These are phyloP conservation scores for Ormyrus thymus DNA, from an alignment of 2,888 invertebrate species.

Conservation along the genomic window DNA sequence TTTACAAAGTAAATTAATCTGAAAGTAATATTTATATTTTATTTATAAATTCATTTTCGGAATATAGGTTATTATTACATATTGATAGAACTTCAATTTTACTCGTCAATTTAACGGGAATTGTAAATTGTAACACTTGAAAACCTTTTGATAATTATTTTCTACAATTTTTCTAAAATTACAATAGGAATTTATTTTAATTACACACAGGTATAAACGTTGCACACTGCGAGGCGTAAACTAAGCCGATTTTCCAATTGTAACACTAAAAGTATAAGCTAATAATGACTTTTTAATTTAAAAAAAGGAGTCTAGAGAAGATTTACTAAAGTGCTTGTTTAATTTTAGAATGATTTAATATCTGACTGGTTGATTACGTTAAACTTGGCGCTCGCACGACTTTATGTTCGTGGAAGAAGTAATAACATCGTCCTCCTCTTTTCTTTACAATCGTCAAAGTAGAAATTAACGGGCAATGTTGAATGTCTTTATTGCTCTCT, in stretches of 20 bases:
- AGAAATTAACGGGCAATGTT: background rate
- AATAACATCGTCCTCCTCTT: conserved; percentile 42
- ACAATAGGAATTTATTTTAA: conserved; percentile 8
- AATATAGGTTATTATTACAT: no score
- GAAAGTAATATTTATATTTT: no score
- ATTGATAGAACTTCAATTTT: no score
- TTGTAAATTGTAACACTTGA: no score
- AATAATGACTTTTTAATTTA: background rate
- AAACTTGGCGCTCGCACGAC: conserved; percentile 42
- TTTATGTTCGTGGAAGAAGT: conserved; percentile 41
- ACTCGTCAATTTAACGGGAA: no score
- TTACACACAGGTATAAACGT: background rate
- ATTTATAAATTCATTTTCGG: no score
- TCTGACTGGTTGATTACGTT: conserved; percentile 39
- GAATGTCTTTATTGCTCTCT: background rate
- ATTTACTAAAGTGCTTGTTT: conserved; percentile 4
- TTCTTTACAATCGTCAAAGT: background rate
- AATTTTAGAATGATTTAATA: conserved; percentile 47
- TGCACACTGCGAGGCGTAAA: background rate
- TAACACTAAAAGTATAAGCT: conserved; percentile 12
- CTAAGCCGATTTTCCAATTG: background rate
- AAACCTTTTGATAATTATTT: background rate
- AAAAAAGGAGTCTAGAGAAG: conserved; percentile 24
- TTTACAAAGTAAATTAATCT: no score
- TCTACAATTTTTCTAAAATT: conserved; percentile 12